These are phyloP conservation scores for Sycophila sp. DNA, from an alignment of 1,140 invertebrate species.

Conservation along the genomic window DNA sequence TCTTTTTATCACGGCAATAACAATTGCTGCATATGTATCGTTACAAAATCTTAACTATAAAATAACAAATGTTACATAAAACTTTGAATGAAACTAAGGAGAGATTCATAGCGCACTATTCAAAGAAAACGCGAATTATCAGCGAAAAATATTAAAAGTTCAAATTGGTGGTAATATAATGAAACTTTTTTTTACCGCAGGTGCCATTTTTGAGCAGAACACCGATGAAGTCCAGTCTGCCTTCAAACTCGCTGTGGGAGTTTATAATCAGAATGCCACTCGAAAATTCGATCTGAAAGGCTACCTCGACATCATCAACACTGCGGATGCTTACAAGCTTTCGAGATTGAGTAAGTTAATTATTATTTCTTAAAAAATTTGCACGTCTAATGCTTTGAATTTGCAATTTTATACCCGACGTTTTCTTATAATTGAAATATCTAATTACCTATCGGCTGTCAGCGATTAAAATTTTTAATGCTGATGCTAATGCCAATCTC, in stretches of 20 bases:
- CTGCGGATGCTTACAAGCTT: constrained; percentile 90
- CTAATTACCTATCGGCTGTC: too few relatives aligned
- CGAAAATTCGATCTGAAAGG: constrained; percentile 82
- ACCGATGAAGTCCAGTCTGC: constrained; percentile 89
- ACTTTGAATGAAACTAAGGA: too few relatives aligned
- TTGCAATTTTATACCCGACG: too few relatives aligned
- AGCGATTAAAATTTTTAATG: too few relatives aligned
- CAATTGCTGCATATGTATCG: not conserved
- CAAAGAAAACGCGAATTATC: too few relatives aligned
- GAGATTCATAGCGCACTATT: too few relatives aligned
- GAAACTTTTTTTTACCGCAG: constrained; percentile 69
- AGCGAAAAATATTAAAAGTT: too few relatives aligned
- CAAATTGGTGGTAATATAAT: too few relatives aligned
- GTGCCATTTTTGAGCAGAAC: constrained; percentile 89
- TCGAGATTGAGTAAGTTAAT: constrained; percentile 90
- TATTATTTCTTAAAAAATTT: too few relatives aligned
- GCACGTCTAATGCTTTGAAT: too few relatives aligned
- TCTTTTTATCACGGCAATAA: constrained; percentile 6
- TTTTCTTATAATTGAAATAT: too few relatives aligned
- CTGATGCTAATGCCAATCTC: too few relatives aligned
- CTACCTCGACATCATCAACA: constrained; percentile 91
- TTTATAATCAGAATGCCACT: constrained; percentile 81
- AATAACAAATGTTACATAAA: constrained; percentile 26
- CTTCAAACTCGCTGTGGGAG: constrained; percentile 86
- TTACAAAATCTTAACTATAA: not conserved